Evolutionary conservation across 2,113 vertebrate genomes (phyloP).

Genomic region (Zapornia atra): DNA sequence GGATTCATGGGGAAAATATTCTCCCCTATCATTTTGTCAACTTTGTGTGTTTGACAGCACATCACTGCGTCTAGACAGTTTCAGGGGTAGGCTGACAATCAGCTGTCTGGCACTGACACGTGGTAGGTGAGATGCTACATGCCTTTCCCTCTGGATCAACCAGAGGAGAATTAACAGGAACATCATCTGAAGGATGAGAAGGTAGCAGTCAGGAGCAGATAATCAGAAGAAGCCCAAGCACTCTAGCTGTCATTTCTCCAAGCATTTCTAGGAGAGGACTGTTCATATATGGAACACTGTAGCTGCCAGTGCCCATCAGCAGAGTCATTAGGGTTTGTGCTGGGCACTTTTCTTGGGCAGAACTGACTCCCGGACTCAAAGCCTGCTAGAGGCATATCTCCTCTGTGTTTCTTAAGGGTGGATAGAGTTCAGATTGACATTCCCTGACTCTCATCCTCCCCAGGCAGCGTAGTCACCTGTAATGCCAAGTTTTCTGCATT

Average conservation of each 20-base stretch:
- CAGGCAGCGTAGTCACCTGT: not conserved
- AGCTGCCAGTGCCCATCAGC: not conserved
- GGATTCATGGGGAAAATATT: not conserved
- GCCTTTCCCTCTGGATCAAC: not conserved
- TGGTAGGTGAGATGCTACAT: not conserved
- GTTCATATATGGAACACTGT: fast-evolving
- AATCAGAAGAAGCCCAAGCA: not conserved
- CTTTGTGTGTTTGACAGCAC: slow-evolving; percentile 28
- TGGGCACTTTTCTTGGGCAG: not conserved
- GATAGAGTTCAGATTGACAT: slow-evolving; percentile 12
- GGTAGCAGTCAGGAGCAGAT: not conserved
- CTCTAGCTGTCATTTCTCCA: not conserved
- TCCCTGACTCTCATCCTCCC: not conserved
- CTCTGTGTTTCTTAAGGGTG: not conserved
- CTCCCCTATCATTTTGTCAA: slow-evolving; percentile 20
- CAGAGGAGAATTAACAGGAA: not conserved
- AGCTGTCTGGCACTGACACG: slow-evolving; percentile 23
- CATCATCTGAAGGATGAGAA: not conserved
- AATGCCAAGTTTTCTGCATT: not conserved
- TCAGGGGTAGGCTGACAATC: slow-evolving; percentile 5
- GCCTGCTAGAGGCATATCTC: fast-evolving
- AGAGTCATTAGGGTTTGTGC: not conserved
- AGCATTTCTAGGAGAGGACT: not conserved
- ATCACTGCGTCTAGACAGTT: not conserved
- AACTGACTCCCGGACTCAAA: not conserved